Conservation (phyloP, 2,113 vertebrate genomes). For the Eulemur rufifrons region DNA sequence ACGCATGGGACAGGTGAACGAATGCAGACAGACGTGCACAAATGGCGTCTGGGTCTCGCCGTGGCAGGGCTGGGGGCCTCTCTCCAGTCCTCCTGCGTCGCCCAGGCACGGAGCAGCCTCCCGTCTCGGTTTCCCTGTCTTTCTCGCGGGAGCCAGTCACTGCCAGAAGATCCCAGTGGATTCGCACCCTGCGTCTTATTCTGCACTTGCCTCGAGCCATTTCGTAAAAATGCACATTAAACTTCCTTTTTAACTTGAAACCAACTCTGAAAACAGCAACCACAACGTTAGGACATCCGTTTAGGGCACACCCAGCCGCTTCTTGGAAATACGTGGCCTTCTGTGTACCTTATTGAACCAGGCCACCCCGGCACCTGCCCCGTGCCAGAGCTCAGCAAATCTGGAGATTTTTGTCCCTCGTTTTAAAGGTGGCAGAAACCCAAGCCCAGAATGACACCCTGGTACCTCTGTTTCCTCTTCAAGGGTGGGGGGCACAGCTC, state of each 20-base stretch:
- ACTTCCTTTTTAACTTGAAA: background rate
- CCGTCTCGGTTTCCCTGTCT: background rate
- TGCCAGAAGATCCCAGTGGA: background rate
- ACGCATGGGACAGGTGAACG: accelerated
- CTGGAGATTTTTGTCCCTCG: background rate
- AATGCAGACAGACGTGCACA: background rate
- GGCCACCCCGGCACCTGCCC: too few relatives aligned
- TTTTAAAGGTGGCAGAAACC: too few relatives aligned
- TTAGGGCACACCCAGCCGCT: background rate
- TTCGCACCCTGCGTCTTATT: accelerated
- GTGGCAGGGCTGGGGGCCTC: background rate
- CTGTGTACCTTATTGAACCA: background rate
- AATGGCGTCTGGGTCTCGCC: background rate
- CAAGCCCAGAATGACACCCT: background rate
- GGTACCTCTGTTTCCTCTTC: background rate
- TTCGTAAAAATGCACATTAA: background rate
- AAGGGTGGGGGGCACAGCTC: background rate
- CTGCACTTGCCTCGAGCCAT: background rate
- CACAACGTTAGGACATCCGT: background rate
- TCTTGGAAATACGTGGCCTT: background rate
- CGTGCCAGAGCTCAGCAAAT: background rate
- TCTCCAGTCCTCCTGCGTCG: background rate
- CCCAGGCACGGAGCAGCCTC: background rate
- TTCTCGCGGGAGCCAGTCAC: background rate
- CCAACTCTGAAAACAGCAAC: background rate